Evolutionary conservation across 2,888 invertebrate genomes (phyloP), one percentile per base, ranked within the genome.

Genomic region (Brachycybe producta): DNA sequence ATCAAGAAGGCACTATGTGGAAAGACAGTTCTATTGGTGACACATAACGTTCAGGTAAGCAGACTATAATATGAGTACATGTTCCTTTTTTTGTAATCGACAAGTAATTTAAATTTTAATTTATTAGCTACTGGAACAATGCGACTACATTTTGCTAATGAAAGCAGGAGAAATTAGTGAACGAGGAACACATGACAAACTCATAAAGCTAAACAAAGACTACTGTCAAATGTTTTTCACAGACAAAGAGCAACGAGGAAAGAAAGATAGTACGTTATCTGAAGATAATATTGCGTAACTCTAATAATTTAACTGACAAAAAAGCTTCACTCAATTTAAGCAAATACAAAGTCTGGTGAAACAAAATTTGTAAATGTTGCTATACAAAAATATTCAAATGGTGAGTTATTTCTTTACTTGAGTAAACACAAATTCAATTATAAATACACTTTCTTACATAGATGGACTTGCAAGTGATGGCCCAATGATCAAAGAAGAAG

Each of bases 141-240:
- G 78, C 61, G 73, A 77, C 63, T 67, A 72, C 52, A 71, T 79
- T 28, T 63, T 75, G 30, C 70, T 75, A 53, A 66, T 79, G 67
- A 70, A 70, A 48, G 71, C 72, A 40, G 78, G 78, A 1, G 61
- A 63, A 51, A 70, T 78, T 24, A 64, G 67, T 2, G 76, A 75
- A 55, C 64, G 68, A 51, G 78, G 77, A 8, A 67, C 69, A 24
- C 78, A 78, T 57, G 57, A 61, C 3, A 60, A 65, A 15, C 60
- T 74, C 34, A 60, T 70, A 57, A 56, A 55, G 2, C 49, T 55
- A 17, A 61, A 62, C 27, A 63, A 64, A 26, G 68, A 69, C 46
- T 71, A 70, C 56, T 58, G 56, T 47, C 57, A 62, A 34, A 54
- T 62, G 55, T 45, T 60, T 7, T 26, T 57, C 36, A 60, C 52